Conservation (phyloP, 2,888 invertebrate genomes). For the Lithophane leautieri region DNA sequence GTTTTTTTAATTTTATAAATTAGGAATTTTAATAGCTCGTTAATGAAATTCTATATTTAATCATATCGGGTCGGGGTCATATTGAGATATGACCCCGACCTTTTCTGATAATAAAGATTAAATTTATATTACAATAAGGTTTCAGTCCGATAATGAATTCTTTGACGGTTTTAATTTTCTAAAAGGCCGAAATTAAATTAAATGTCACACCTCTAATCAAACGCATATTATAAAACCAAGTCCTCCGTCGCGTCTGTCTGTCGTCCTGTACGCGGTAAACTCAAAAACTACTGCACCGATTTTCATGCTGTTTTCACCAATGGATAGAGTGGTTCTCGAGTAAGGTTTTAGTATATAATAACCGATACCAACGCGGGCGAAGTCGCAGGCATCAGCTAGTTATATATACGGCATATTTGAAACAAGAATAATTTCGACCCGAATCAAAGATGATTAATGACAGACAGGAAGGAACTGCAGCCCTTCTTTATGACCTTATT, state of each 20-base stretch:
- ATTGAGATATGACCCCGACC: no score
- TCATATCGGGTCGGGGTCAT: constrained; percentile 2
- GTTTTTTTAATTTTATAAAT: background rate
- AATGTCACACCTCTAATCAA: background rate
- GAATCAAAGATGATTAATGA: background rate
- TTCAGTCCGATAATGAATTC: constrained; percentile 25
- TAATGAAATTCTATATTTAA: constrained; percentile 39
- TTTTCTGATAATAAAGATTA: no score
- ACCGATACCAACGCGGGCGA: no score
- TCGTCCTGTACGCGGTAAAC: no score
- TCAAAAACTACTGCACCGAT: no score
- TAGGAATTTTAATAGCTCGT: constrained; percentile 17
- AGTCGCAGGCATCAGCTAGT: no score
- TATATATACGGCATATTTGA: no score
- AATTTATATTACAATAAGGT: constrained; percentile 38
- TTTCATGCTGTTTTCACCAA: no score
- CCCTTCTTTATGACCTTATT: background rate
- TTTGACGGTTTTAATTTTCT: constrained; percentile 39
- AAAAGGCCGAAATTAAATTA: constrained; percentile 13
- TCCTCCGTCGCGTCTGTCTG: no score
- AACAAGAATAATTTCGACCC: background rate
- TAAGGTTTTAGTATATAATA: no score
- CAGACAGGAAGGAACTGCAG: background rate
- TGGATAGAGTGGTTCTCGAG: no score
- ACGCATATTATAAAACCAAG: no score